Evolutionary conservation across 2,888 invertebrate genomes (phyloP).

Genomic region (Erebia palarica): DNA sequence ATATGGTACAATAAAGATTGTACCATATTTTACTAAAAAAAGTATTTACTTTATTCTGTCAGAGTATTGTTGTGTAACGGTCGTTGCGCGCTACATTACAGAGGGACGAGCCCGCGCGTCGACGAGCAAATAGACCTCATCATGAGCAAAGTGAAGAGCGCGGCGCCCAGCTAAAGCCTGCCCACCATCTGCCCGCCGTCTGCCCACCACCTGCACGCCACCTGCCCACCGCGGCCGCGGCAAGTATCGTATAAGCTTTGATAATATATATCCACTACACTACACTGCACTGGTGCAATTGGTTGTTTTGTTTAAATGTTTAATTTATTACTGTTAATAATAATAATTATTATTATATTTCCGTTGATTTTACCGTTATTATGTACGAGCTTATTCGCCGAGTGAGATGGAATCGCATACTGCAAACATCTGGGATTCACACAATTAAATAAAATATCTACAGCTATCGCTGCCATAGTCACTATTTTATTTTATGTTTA

Average conservation of each 20-base stretch:
- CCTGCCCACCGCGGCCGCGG: neutral
- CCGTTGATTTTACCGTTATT: neutral
- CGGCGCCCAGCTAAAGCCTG: conserved; percentile 39
- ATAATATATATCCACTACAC: neutral
- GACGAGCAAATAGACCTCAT: conserved; percentile 91
- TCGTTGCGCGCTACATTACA: conserved; percentile 44
- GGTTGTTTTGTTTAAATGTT: conserved; percentile 3
- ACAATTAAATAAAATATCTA: no score
- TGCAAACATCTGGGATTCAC: neutral
- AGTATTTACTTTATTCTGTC: no score
- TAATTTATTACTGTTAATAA: conserved; percentile 1
- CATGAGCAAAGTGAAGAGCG: conserved; percentile 77
- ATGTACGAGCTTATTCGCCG: neutral
- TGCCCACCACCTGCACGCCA: neutral
- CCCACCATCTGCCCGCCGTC: neutral
- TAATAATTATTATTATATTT: neutral
- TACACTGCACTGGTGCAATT: neutral
- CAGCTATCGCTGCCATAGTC: no score
- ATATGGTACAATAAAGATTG: no score
- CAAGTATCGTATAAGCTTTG: neutral
- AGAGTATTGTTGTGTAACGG: no score
- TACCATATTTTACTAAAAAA: no score
- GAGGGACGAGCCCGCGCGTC: conserved; percentile 89
- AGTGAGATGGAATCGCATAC: neutral
- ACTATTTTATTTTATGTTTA: no score